phyloP scores from a whole-genome alignment of 2,888 invertebrate species.

The Hipparchia sbordonii region DNA sequence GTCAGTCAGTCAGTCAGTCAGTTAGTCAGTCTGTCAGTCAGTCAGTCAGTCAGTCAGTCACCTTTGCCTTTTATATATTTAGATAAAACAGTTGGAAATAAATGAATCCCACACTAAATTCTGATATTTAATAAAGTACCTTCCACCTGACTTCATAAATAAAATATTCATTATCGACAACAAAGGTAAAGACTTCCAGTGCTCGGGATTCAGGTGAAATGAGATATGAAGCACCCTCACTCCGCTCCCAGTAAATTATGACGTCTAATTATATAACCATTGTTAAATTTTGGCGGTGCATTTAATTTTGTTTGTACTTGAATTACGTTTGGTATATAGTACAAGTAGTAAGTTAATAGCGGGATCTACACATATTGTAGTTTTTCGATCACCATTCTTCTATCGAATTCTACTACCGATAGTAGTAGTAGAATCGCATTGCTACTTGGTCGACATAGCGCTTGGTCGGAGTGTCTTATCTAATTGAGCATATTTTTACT shows the following conservation, averaged over 20 bases:
- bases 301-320: conserved; percentile 71
- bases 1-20: too few relatives aligned
- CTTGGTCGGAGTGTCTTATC: too few relatives aligned
- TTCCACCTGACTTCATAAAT: conserved; percentile 25
- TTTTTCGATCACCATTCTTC: too few relatives aligned
- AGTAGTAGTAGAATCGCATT: too few relatives aligned
- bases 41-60: too few relatives aligned
- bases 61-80: too few relatives aligned
- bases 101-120: not conserved
- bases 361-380: not conserved
- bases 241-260: conserved; percentile 65
- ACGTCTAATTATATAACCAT: conserved; percentile 74
- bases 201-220: conserved; percentile 54
- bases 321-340: conserved; percentile 46
- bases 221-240: conserved; percentile 48
- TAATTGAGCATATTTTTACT: too few relatives aligned
- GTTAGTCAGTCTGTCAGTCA: too few relatives aligned
- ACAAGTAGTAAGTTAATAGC: conserved; percentile 37
- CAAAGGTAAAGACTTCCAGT: conserved; percentile 31
- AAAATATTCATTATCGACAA: conserved; percentile 36
- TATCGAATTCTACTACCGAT: too few relatives aligned
- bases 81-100: too few relatives aligned
- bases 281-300: conserved; percentile 71
- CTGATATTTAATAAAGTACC: conserved; percentile 16
- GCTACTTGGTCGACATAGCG: too few relatives aligned